phyloP scores from a whole-genome alignment of 2,797 vertebrate genomes.

The Tinamus major region DNA sequence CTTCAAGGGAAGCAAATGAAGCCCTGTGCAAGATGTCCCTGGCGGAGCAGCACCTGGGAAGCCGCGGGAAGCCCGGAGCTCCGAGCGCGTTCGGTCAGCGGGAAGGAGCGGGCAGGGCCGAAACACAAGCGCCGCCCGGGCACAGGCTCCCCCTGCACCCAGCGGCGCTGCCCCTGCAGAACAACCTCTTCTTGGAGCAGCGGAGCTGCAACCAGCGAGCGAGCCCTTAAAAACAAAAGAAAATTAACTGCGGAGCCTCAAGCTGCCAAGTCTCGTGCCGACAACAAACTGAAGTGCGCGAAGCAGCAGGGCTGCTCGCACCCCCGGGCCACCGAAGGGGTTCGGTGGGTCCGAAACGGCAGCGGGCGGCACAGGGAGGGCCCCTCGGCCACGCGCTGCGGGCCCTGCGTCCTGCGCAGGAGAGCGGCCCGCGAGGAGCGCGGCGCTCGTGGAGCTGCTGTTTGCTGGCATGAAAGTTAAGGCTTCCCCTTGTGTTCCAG shows the following conservation, averaged over 20 bases:
- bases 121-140: not conserved
- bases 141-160: not conserved
- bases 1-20: not conserved
- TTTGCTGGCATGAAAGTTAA: slow-evolving; percentile 21
- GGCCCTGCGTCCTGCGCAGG: too few relatives aligned
- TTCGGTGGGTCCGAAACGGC: not conserved
- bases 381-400: too few relatives aligned
- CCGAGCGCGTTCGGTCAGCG: fast-evolving
- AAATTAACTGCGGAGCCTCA: not conserved
- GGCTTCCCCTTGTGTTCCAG: not conserved
- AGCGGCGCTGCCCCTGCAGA: fast-evolving
- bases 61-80: not conserved
- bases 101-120: not conserved
- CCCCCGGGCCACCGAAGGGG: not conserved
- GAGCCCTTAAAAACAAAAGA: not conserved
- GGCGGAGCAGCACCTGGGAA: not conserved
- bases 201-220: not conserved
- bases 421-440: slow-evolving; percentile 30
- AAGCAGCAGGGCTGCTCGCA: not conserved
- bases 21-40: not conserved
- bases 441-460: not conserved
- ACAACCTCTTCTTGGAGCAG: not conserved
- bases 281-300: not conserved
- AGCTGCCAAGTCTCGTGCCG: not conserved
- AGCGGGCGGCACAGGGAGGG: not conserved